These are phyloP conservation scores for Panorpa germanica DNA, from an alignment of 2,888 invertebrate genomes.

Conservation along the genomic window DNA sequence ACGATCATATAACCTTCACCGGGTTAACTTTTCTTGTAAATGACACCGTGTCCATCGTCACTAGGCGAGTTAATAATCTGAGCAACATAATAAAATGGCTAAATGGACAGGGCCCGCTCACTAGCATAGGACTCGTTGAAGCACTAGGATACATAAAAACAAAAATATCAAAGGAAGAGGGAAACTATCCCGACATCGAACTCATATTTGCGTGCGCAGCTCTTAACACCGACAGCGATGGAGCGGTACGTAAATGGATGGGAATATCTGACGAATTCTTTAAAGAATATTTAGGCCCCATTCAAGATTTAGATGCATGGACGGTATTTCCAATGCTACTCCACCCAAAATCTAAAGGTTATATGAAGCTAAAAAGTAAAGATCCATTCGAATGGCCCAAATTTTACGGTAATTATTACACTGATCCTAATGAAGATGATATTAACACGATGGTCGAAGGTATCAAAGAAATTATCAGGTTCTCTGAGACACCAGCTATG, in stretches of 20 bases:
- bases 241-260: slow-evolving; percentile 30
- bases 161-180: slow-evolving; percentile 30
- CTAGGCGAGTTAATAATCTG: too few relatives aligned
- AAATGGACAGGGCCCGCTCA: slow-evolving; percentile 27
- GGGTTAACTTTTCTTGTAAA: slow-evolving; percentile 38
- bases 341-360: slow-evolving; percentile 54
- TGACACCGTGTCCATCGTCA: too few relatives aligned
- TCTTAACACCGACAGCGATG: slow-evolving; percentile 37
- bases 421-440: slow-evolving; percentile 38
- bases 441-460: slow-evolving; percentile 37
- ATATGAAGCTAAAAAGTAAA: slow-evolving; percentile 42
- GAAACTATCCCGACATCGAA: slow-evolving; percentile 46
- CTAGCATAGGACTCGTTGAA: slow-evolving; percentile 44
- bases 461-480: slow-evolving; percentile 29
- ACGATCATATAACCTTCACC: slow-evolving; percentile 53
- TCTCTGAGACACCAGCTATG: not conserved
- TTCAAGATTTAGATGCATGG: slow-evolving; percentile 36
- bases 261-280: slow-evolving; percentile 34
- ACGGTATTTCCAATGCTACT: slow-evolving; percentile 47
- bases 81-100: too few relatives aligned
- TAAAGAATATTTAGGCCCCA: slow-evolving; percentile 30
- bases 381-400: slow-evolving; percentile 58
- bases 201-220: slow-evolving; percentile 42
- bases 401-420: slow-evolving; percentile 67
- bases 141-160: slow-evolving; percentile 45